Evolutionary conservation across 2,888 invertebrate species (phyloP), one percentile per base, ranked within the genome.

Genomic region (Luperina nickerlii): DNA sequence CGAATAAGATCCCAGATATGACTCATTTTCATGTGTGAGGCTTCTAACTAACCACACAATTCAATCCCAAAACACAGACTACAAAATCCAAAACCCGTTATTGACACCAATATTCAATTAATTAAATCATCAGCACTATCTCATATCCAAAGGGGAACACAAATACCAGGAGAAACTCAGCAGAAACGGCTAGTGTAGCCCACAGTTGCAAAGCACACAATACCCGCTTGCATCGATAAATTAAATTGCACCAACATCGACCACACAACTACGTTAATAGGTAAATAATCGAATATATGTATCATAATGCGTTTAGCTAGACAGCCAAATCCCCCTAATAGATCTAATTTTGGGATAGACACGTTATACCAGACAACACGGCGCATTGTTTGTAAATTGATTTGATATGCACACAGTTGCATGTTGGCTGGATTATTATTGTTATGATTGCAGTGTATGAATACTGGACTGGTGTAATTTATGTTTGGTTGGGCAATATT

Each of bases 171-270:
- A 87, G 87, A 87, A 88, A 87, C 89, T 87, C 86, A 81, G 79
- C 81, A 89, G 86, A 80, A 86, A 78, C 78, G 66, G 86, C 75
- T 75, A 77, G 82, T 76, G 76, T 65, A 81, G 82, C 73, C 38
- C n/a, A 73, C 83, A 75, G 82, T 78, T 81, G 85, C 89, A 84
- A 81, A 87, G 78, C 81, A 91, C 86, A 91, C 92, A 92, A 87
- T 87, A 91, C 85, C 75, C 76, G 80, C 62, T 70, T 76, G 85
- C 88, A 91, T 92, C 92, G 93, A 94, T 95, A 95, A 95, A 95
- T 95, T 95, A 94, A 96, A 96, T 96, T 95, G 95, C 92, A 92
- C 91, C 91, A 90, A 91, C 93, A 83, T 86, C 92, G 84, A 89
- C 87, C 89, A 78, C 76, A 78, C 68, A 75, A 66, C 78, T 71